These are phyloP conservation scores for Yponomeuta cagnagella DNA, from an alignment of 2,888 invertebrate genomes.

Conservation along the genomic window DNA sequence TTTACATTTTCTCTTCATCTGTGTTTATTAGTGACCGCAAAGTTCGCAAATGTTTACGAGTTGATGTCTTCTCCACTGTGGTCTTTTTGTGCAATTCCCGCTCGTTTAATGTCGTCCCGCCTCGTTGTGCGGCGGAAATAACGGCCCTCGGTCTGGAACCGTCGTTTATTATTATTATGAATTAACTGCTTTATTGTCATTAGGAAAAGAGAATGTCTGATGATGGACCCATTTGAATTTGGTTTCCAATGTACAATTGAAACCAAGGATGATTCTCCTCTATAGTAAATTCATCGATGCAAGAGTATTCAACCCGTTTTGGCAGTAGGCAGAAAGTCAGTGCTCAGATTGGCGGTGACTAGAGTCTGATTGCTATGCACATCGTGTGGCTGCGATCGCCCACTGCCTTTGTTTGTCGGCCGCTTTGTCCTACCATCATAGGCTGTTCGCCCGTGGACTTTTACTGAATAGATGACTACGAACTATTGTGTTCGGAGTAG, in stretches of 20 bases:
- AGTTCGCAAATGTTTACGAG: not conserved
- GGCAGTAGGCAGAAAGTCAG: not conserved
- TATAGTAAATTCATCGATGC: not conserved
- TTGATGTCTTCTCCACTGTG: not conserved
- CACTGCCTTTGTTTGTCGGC: slow-evolving; percentile 54
- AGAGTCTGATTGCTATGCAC: slow-evolving; percentile 61
- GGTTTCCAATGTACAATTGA: too few species aligned
- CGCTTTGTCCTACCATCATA: slow-evolving; percentile 51
- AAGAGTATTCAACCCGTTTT: not conserved
- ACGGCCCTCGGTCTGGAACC: slow-evolving; percentile 15
- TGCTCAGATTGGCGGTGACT: slow-evolving; percentile 33
- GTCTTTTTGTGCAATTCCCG: slow-evolving; percentile 32
- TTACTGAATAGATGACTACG: slow-evolving; percentile 30
- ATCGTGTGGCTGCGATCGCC: slow-evolving; percentile 37
- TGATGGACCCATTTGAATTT: too few species aligned
- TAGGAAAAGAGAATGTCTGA: not conserved
- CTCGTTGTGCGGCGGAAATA: slow-evolving; percentile 12
- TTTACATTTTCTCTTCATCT: not conserved
- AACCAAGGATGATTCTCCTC: not conserved
- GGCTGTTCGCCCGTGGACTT: slow-evolving; percentile 47
- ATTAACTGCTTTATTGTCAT: not conserved
- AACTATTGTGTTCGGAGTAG: slow-evolving; percentile 2
- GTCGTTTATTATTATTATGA: slow-evolving; percentile 4
- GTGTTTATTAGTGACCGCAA: slow-evolving; percentile 1
- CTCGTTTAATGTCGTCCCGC: slow-evolving; percentile 28